Conservation (phyloP, 2,888 invertebrate species). For the Scrobipalpa costella region DNA sequence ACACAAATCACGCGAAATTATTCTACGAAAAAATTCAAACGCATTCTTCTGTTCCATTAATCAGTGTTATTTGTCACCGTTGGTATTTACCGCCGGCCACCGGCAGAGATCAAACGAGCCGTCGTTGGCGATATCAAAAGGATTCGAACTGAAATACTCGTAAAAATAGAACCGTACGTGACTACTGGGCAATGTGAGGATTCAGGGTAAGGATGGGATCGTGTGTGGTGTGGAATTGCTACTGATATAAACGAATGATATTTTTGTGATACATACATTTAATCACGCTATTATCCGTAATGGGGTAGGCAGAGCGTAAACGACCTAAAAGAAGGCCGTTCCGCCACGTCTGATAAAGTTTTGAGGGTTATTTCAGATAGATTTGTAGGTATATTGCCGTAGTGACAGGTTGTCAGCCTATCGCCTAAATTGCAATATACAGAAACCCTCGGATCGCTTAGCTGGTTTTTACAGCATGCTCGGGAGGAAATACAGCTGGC, state of each 20-base stretch:
- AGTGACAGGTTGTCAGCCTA: no score
- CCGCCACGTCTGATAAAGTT: no score
- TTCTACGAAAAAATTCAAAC: constrained; percentile 19
- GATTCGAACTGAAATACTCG: constrained; percentile 39
- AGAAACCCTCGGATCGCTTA: no score
- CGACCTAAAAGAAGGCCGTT: no score
- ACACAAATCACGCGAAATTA: constrained; percentile 18
- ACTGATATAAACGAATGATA: neutral
- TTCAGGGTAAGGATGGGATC: constrained; percentile 22
- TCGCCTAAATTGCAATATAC: no score
- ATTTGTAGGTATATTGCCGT: no score
- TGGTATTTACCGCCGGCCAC: constrained; percentile 62
- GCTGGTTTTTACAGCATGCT: no score
- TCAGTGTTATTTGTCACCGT: constrained; percentile 62
- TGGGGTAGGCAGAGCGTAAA: no score
- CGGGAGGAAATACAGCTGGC: no score
- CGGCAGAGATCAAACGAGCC: constrained; percentile 63
- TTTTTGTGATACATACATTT: neutral
- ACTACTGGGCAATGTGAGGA: constrained; percentile 27
- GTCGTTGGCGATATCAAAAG: constrained; percentile 52
- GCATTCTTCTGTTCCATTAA: constrained; percentile 28
- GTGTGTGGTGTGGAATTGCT: neutral
- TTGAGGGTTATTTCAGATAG: no score
- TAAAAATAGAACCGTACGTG: constrained; percentile 32
- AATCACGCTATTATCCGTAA: no score